These are phyloP conservation scores for Gila orcuttii DNA, from an alignment of 2,113 vertebrate genomes.

Conservation along the genomic window DNA sequence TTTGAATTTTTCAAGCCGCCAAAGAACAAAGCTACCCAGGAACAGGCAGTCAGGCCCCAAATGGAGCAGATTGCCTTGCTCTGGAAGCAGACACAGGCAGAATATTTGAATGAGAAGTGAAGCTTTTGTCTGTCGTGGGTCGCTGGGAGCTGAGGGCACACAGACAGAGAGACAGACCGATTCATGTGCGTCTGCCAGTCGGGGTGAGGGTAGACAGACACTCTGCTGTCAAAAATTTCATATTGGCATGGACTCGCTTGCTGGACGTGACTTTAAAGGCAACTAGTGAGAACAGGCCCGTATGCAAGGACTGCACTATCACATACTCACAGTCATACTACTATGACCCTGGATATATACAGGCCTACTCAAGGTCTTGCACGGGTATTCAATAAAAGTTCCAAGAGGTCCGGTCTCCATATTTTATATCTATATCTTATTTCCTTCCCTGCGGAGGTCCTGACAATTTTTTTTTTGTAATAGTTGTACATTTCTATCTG, in stretches of 20 bases:
- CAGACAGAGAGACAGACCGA: conserved; percentile 36
- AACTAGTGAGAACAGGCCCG: conserved; percentile 63
- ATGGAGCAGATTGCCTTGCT: conserved; percentile 35
- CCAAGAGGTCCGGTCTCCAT: no score
- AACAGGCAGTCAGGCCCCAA: conserved; percentile 38
- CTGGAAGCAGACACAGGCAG: conserved; percentile 43
- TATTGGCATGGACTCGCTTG: conserved; percentile 63
- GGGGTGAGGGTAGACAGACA: conserved; percentile 42
- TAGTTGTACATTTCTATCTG: no score
- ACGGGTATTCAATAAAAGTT: no score
- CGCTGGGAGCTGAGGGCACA: conserved; percentile 3
- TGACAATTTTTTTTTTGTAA: no score
- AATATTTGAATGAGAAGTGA: conserved; percentile 46
- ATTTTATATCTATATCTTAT: no score
- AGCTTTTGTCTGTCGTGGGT: conserved; percentile 39
- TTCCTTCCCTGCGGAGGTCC: no score
- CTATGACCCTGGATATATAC: not conserved
- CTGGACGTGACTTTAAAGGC: conserved; percentile 65
- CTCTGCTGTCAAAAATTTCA: conserved; percentile 61
- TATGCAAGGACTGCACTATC: conserved; percentile 58
- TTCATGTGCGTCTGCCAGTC: conserved; percentile 48
- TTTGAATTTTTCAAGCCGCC: conserved; percentile 45
- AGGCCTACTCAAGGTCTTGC: not conserved
- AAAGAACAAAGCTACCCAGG: conserved; percentile 32
- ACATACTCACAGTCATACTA: not conserved